Evolutionary conservation across 2,113 vertebrate genomes (phyloP), one percentile per base, ranked within the genome.

Genomic region (Tinamus guttatus): DNA sequence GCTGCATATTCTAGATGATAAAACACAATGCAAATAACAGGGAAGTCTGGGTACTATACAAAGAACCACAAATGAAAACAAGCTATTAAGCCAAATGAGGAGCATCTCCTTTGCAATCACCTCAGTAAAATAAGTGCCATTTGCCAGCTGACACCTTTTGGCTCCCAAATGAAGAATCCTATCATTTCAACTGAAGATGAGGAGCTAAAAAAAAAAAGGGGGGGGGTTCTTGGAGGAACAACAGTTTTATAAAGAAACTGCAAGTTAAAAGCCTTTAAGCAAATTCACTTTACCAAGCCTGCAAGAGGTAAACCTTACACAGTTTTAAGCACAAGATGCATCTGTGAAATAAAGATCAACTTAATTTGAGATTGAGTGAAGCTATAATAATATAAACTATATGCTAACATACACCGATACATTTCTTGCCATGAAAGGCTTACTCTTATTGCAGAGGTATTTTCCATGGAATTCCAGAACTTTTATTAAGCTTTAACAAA

Each of bases 181-280:
- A 75, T 81, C 32, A 71, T 78, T 96, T 81, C 83, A 88, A 94
- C 3, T 81, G 85, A 95, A 91, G 60, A 94, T 64, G 81, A 85
- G 19, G 19, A 34, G 51, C 16, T 15, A 34, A 56, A 76, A 58
- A 77, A 16, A 43, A 43, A 41, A n/a, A 91, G 74, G 74, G 9
- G 24, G 89, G 74, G 74, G 9, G 24, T 32, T 83, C 67, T 87
- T 85, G 79, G 75, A 93, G 83, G 45, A 94, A 90, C 63, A 51
- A 85, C 59, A 87, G 71, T 18, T 41, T 77, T 81, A 94, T 77
- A 89, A 94, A 84, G 60, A 85, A 94, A 93, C 63, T 18, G 2
- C 56, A 91, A 77, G 65, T 59, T 92, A 86, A 91, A 95, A 93
- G 78, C 92, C 89, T 76, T 81, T 60, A 74, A 80, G 89, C 36